Percentiles rank a stretch among this genome's conserved stretches.
Evolutionary conservation across 2,797 vertebrate species (phyloP).

Genomic region (Phrynocephalus vlangalii): DNA sequence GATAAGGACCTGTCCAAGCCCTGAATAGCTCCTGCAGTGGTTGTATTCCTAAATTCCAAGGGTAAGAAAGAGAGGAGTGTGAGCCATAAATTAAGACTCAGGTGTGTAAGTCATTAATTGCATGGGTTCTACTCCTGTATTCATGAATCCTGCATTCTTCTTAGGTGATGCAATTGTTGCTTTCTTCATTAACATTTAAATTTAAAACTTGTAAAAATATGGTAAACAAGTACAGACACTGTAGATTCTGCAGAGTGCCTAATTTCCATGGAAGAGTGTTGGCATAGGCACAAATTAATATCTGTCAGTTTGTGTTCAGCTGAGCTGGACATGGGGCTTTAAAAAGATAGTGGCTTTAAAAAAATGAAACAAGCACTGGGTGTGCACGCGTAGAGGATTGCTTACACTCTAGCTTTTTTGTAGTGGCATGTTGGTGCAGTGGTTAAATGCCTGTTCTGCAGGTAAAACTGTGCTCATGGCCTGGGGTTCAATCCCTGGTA

Average conservation of each 20-base stretch:
- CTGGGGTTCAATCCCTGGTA: too few relatives aligned
- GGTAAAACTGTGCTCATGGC: too few relatives aligned
- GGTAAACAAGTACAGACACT: neutral
- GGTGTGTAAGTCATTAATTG: neutral
- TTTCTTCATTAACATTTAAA: neutral
- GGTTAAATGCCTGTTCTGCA: too few relatives aligned
- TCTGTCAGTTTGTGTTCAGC: neutral
- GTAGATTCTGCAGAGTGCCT: neutral
- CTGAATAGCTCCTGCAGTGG: too few relatives aligned
- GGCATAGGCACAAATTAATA: neutral
- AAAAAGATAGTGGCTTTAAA: neutral
- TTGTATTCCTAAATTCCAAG: neutral
- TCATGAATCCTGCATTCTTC: neutral
- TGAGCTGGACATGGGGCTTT: neutral
- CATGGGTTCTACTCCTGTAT: neutral
- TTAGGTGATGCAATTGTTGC: neutral
- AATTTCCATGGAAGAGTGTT: neutral
- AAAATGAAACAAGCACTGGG: neutral
- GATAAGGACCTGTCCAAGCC: neutral
- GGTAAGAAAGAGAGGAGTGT: neutral
- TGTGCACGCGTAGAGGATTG: neutral
- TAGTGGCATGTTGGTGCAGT: too few relatives aligned
- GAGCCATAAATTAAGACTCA: neutral
- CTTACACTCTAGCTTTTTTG: neutral
- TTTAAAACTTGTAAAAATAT: conserved; percentile 15